Conservation (phyloP, 2,113 vertebrate species). For the Barnardius zonarius region DNA sequence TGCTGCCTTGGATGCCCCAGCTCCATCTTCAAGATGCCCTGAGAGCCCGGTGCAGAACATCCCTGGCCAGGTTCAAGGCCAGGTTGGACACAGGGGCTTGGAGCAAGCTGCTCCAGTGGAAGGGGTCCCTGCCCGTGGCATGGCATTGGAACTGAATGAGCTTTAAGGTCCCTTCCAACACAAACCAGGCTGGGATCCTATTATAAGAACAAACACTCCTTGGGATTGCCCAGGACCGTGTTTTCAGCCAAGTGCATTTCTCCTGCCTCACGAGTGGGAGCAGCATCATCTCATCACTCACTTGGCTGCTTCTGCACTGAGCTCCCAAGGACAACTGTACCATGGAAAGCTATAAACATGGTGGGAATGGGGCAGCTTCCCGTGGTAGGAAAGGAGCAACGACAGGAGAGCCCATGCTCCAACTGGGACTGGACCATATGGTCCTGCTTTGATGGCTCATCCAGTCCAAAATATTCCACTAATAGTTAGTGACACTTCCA, state of each 20-base stretch:
- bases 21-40: background rate
- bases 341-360: background rate
- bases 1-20: background rate
- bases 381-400: background rate
- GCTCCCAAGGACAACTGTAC: accelerated
- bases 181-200: background rate
- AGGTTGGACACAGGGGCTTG: background rate
- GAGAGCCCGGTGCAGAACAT: background rate
- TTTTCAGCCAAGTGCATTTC: background rate
- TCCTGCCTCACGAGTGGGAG: background rate
- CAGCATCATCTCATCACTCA: background rate
- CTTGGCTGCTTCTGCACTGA: background rate
- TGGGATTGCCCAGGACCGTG: background rate
- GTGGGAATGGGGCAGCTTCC: background rate
- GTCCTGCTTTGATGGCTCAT: background rate
- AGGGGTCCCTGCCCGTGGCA: background rate
- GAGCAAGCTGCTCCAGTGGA: background rate
- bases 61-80: background rate
- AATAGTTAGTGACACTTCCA: background rate
- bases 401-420: background rate
- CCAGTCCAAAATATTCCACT: background rate
- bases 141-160: background rate
- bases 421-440: accelerated
- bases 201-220: background rate
- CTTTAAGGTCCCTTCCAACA: background rate